phyloP scores from a whole-genome alignment of 2,113 vertebrate species.

The Crotalus tigris region DNA sequence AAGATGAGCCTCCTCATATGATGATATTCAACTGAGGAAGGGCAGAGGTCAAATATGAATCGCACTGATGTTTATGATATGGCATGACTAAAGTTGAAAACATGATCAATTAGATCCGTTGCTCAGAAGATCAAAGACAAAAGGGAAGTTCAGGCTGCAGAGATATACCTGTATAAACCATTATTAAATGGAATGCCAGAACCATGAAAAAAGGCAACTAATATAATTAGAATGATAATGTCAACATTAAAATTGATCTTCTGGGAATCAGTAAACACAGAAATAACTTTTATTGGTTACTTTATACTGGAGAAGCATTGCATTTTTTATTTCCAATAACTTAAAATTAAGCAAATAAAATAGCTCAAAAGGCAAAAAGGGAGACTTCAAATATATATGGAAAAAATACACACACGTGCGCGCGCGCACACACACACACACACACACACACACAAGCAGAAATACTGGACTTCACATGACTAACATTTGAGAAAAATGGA shows the following conservation, averaged over 20 bases:
- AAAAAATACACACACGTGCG: too few relatives aligned
- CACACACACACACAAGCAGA: too few relatives aligned
- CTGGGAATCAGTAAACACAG: not conserved
- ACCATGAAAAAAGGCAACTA: not conserved
- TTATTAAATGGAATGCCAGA: not conserved
- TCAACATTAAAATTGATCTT: not conserved
- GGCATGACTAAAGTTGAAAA: not conserved
- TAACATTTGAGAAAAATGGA: not conserved
- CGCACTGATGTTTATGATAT: not conserved
- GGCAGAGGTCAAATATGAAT: not conserved
- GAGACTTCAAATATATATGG: too few relatives aligned
- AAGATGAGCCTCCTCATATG: not conserved
- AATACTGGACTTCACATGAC: not conserved
- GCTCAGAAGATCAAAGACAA: not conserved
- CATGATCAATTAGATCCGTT: not conserved
- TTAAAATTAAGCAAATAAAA: not conserved
- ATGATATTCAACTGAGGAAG: not conserved
- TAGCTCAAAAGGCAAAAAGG: not conserved
- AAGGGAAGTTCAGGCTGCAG: not conserved
- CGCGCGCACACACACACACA: too few relatives aligned
- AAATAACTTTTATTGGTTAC: not conserved
- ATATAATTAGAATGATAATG: not conserved
- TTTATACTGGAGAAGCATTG: not conserved
- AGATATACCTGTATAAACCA: not conserved
- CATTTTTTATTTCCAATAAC: not conserved